Conservation (phyloP, 2,797 vertebrate species). For the Ctenopoma kingsleyae region DNA sequence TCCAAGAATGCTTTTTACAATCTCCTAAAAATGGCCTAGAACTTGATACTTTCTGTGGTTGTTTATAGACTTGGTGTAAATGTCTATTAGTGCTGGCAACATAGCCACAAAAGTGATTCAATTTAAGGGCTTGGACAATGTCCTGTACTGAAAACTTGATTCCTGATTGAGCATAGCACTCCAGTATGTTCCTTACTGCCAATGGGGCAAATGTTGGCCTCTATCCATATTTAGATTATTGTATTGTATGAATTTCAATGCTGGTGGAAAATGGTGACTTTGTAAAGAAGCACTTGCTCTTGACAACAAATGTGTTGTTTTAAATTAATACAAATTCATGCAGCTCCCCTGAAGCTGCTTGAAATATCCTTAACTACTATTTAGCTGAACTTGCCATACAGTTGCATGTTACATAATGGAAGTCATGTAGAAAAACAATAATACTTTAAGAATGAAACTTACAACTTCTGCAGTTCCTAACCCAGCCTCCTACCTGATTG, state of each 20-base stretch:
- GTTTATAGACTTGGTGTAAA: not conserved
- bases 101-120: not conserved
- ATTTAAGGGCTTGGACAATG: not conserved
- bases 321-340: not conserved
- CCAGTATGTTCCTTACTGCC: not conserved
- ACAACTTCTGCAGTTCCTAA: not conserved
- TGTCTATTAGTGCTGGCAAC: not conserved
- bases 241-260: not conserved
- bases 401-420: too few species aligned
- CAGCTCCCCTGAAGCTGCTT: not conserved
- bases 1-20: not conserved
- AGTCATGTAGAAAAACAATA: not conserved
- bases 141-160: not conserved
- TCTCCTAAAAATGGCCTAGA: not conserved
- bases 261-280: slow-evolving; percentile 1
- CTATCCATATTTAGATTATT: not conserved
- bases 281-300: not conserved
- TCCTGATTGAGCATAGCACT: not conserved
- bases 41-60: not conserved
- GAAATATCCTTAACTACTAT: not conserved
- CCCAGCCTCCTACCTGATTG: slow-evolving; percentile 85
- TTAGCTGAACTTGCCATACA: too few species aligned
- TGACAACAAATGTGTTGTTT: not conserved
- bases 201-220: not conserved
- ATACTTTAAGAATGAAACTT: not conserved